Evolutionary conservation across 2,797 vertebrate species (phyloP), one percentile per base, ranked within the genome.

Genomic region (Sebastes iracundus): DNA sequence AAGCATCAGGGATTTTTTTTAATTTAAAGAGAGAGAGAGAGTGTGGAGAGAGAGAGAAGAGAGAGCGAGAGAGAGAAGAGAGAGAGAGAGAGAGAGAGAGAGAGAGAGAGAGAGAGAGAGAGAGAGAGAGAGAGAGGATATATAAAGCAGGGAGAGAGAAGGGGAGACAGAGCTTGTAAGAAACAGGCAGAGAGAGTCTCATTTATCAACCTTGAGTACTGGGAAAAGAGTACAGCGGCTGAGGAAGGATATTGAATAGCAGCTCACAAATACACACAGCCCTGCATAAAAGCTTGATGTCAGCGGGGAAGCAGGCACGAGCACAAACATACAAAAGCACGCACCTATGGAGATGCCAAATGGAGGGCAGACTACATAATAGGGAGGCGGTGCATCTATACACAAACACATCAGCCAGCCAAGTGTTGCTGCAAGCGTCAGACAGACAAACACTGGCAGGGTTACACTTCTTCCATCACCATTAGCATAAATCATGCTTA

Each of bases 401-500:
- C 84, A 88, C 88, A 91, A 89, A 90, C 86, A 82, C 90, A 83
- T 80, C 80, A 87, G 84, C 12, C 81, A 69, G 87, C 87, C 87
- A 85, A 88, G 82, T 79, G 84, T 81, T 78, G 73, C 84, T 88
- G 88, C 67, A 28, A 88, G 84, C 32, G 63, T 56, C 85, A 90
- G 89, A 89, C 90, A 92, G 80, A 79, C 84, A 86, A 75, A 90
- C 81, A 67, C 82, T 90, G 92, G 82, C 90, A 88, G 85, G 73
- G 78, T 77, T 88, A 85, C 79, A 69, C 85, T 73, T 84, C 83
- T 72, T 84, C 75, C 66, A 72, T 87, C 84, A 1, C 66, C 64
- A 90, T 94, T 93, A 87, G 85, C 92, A 95, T 93, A 89, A 88
- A 23, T 70, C 85, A 92, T 94, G 92, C 83, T 76, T 94, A 95